phyloP scores from a whole-genome alignment of 2,113 vertebrate species.

The Ciconia maguari region DNA sequence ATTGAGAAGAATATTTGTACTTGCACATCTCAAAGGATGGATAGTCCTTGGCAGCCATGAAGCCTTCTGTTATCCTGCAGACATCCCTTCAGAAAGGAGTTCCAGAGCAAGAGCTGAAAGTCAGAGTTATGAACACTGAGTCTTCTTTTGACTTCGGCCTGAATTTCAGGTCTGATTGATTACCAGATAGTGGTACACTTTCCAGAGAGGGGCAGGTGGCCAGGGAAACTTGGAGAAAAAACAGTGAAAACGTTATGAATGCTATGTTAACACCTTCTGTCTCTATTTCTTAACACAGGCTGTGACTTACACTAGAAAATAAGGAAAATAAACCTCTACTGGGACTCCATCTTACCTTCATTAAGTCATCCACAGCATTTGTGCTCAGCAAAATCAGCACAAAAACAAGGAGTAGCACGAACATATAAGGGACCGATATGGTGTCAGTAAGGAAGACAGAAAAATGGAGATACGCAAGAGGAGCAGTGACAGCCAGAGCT shows the following conservation, averaged over 20 bases:
- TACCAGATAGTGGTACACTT: background rate
- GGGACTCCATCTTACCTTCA: background rate
- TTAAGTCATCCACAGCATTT: background rate
- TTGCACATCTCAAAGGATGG: background rate
- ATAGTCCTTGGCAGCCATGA: background rate
- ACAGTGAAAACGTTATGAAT: background rate
- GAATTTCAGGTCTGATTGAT: background rate
- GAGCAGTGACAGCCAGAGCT: background rate
- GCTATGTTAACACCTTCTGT: background rate
- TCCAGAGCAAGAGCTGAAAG: background rate
- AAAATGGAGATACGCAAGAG: background rate
- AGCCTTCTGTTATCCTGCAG: background rate
- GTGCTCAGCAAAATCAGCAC: background rate
- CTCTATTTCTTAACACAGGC: background rate
- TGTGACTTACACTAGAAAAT: background rate
- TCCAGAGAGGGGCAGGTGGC: background rate
- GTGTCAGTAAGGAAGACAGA: background rate
- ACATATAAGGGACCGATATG: background rate
- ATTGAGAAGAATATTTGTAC: background rate
- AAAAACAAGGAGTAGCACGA: background rate
- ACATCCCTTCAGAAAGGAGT: background rate
- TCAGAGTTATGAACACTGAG: background rate
- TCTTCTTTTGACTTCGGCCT: background rate
- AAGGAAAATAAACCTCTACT: background rate
- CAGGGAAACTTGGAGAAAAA: background rate